Evolutionary conservation across 2,888 invertebrate genomes (phyloP).

Genomic region (Sussaba pulchella): DNA sequence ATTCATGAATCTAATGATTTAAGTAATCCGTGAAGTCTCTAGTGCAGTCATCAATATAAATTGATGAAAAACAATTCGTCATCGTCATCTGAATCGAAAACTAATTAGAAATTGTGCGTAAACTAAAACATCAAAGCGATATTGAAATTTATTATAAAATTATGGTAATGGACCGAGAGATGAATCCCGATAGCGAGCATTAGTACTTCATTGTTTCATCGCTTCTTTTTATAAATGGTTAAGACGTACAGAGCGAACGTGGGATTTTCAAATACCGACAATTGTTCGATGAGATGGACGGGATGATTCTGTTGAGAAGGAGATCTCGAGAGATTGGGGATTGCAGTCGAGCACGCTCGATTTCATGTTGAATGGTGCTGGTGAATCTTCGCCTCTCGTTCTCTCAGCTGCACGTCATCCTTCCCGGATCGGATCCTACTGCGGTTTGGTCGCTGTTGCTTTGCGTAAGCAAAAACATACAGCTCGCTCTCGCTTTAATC

Average conservation of each 20-base stretch:
- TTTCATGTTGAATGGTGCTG: constrained; percentile 9
- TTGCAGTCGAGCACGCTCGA: not conserved
- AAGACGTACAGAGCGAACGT: not conserved
- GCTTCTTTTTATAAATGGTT: not conserved
- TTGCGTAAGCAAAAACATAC: constrained; percentile 3
- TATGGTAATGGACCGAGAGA: not conserved
- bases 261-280: constrained; percentile 13
- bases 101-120: no score
- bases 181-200: constrained; percentile 1
- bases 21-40: no score
- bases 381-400: constrained; percentile 39
- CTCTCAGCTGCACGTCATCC: constrained; percentile 7
- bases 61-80: no score
- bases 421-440: constrained; percentile 5
- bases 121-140: not conserved
- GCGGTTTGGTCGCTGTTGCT: not conserved
- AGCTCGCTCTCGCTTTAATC: constrained; percentile 2
- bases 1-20: no score
- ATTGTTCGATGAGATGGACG: constrained; percentile 7
- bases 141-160: not conserved
- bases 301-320: not conserved
- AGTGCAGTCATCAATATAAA: no score
- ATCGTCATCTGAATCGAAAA: no score
- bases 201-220: not conserved
- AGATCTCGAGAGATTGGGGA: constrained; percentile 1